A percentile compares a stretch with the other conserved stretches of the same genome.
These are phyloP conservation scores for Dusona sp. DNA, from an alignment of 2,888 invertebrate species.

Conservation along the genomic window DNA sequence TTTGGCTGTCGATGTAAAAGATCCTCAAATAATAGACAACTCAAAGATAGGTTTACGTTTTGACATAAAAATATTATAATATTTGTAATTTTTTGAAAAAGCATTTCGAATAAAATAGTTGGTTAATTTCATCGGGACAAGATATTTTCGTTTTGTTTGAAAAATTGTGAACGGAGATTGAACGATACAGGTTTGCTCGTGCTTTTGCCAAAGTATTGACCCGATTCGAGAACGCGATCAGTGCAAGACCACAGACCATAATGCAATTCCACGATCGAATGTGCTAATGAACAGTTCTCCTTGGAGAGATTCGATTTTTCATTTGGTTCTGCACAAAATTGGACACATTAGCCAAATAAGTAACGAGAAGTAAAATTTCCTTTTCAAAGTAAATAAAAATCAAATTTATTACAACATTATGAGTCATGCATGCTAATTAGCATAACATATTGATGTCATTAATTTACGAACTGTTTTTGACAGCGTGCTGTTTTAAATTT, in stretches of 20 bases:
- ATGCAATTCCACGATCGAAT: conserved; percentile 53
- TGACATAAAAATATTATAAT: not conserved
- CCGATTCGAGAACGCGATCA: conserved; percentile 41
- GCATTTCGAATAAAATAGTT: not conserved
- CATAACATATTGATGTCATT: no score
- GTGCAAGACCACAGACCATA: conserved; percentile 27
- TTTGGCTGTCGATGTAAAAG: not conserved
- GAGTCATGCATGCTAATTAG: no score
- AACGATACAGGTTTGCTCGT: not conserved
- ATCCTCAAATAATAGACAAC: not conserved
- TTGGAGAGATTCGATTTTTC: conserved; percentile 18
- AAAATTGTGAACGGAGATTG: not conserved
- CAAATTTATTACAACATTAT: no score
- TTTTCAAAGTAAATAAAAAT: no score
- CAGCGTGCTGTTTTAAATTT: no score
- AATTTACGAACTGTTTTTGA: no score
- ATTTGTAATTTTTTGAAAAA: not conserved
- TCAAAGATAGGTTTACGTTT: not conserved
- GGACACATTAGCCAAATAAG: not conserved
- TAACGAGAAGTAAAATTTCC: not conserved
- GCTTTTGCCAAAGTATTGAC: conserved; percentile 47
- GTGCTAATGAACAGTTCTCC: conserved; percentile 46
- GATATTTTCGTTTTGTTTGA: not conserved
- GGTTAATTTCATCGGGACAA: no score
- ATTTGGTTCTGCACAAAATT: not conserved